Conservation (phyloP, 2,113 vertebrate genomes). For the Ornithorhynchus anatinus region DNA sequence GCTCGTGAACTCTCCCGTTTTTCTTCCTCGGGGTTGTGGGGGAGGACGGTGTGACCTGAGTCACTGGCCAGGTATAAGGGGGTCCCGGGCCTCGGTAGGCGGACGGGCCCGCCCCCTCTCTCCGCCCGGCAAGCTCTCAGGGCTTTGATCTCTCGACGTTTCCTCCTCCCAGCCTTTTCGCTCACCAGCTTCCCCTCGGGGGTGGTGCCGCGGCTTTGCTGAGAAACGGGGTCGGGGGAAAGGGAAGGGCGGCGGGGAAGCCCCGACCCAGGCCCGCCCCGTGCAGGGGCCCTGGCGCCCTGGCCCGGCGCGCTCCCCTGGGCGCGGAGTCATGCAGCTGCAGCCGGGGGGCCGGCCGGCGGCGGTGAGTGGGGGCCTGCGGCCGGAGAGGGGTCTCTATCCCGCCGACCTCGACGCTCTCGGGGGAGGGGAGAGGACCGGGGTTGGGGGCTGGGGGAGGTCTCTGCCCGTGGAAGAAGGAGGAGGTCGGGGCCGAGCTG, state of each 20-base stretch:
- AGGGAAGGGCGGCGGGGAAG: slow-evolving; percentile 10
- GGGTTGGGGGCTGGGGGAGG: neutral
- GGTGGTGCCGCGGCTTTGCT: no score
- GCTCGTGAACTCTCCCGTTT: no score
- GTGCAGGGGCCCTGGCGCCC: no score
- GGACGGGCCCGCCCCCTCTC: neutral
- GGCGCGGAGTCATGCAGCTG: slow-evolving; percentile 1
- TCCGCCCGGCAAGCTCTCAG: neutral
- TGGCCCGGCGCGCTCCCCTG: neutral
- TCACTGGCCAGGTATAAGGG: neutral
- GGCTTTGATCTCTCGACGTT: neutral
- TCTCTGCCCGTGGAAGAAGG: neutral
- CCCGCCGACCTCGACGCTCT: no score
- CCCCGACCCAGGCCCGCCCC: neutral
- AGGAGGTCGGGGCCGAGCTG: neutral
- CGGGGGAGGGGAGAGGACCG: neutral
- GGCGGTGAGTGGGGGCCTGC: neutral
- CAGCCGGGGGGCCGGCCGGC: neutral
- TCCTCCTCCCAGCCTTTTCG: neutral
- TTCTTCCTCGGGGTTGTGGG: neutral
- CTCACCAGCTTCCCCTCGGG: neutral
- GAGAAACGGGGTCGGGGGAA: no score
- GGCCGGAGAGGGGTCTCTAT: no score
- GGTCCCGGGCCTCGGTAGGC: neutral
- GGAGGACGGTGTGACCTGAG: rapidly evolving